Evolutionary conservation across 2,113 vertebrate species (phyloP).

Genomic region (Onychostruthus taczanowskii): DNA sequence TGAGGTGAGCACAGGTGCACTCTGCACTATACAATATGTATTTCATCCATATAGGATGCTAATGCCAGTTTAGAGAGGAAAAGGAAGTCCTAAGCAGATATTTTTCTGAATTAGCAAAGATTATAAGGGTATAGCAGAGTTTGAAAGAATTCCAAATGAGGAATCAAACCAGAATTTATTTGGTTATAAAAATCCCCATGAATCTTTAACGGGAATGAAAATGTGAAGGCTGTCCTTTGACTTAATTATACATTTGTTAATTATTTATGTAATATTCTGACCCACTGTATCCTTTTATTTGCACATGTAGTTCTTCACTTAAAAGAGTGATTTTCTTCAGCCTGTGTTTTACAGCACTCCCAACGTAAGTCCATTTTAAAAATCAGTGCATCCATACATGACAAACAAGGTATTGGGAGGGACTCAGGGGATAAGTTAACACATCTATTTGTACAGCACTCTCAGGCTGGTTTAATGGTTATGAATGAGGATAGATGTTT

Average conservation of each 20-base stretch:
- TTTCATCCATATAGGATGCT: not conserved
- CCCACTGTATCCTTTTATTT: not conserved
- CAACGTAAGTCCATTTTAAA: not conserved
- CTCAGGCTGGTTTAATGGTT: not conserved
- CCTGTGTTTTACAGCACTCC: not conserved
- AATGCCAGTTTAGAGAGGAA: not conserved
- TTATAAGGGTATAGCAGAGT: not conserved
- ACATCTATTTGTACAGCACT: not conserved
- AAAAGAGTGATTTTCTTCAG: not conserved
- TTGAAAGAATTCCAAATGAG: not conserved
- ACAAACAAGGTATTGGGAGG: not conserved
- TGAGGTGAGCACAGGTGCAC: not conserved
- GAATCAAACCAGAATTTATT: not conserved
- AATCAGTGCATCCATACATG: not conserved
- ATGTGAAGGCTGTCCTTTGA: not conserved
- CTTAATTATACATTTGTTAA: not conserved
- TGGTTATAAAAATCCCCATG: not conserved
- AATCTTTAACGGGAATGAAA: not conserved
- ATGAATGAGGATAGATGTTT: not conserved
- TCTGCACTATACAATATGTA: not conserved
- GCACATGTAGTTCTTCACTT: not conserved
- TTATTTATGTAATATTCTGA: not conserved
- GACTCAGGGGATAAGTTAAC: not conserved
- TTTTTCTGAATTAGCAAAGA: not conserved
- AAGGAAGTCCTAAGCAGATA: not conserved